Conservation (phyloP, 2,888 invertebrate genomes). For the Thyatira batis region DNA sequence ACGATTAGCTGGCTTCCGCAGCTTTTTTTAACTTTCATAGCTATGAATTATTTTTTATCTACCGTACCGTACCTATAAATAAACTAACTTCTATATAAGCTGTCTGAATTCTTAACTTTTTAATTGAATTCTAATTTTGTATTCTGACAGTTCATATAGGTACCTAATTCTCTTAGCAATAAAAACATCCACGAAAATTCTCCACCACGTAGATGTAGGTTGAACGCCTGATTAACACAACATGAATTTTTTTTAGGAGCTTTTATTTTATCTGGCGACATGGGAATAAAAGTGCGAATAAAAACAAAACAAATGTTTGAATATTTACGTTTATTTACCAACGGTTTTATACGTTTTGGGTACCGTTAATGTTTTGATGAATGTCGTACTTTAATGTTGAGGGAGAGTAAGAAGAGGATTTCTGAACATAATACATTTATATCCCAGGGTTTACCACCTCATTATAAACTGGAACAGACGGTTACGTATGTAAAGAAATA, state of each 20-base stretch:
- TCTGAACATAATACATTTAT: not conserved
- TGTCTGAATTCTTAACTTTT: too few species aligned
- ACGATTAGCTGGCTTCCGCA: too few species aligned
- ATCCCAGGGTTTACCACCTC: not conserved
- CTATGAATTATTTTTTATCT: too few species aligned
- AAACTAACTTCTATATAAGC: too few species aligned
- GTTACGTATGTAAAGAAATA: too few species aligned
- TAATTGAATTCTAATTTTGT: too few species aligned
- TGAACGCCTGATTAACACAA: not conserved
- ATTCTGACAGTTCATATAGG: too few species aligned
- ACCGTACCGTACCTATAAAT: too few species aligned
- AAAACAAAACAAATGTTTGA: not conserved
- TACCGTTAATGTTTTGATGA: not conserved
- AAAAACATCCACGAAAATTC: not conserved
- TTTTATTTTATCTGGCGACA: conserved; percentile 2
- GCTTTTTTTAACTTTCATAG: too few species aligned
- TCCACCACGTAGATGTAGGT: not conserved
- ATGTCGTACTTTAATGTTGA: not conserved
- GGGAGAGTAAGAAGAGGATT: not conserved
- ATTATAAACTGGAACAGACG: not conserved
- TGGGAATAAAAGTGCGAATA: not conserved
- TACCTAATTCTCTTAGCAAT: not conserved
- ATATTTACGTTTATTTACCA: conserved; percentile 1
- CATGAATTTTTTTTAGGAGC: not conserved
- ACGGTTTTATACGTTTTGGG: not conserved